phyloP scores from a whole-genome alignment of 2,888 invertebrate species.

The Lottia gigantea region DNA sequence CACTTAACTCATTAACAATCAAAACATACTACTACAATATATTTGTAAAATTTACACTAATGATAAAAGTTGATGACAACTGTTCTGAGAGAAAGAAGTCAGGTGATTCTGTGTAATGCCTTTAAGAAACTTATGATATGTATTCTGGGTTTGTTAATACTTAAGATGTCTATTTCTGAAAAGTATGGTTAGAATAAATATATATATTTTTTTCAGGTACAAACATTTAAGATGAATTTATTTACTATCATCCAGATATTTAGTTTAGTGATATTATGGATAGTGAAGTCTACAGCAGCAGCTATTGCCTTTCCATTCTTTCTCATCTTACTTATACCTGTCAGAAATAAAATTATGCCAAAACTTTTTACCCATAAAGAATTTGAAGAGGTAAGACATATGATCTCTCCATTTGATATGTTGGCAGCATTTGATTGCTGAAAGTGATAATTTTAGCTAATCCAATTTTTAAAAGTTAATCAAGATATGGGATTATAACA shows the following conservation, averaged over 20 bases:
- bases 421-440: no score
- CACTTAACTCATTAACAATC: no score
- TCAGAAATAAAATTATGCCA: slow-evolving; percentile 78
- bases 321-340: slow-evolving; percentile 85
- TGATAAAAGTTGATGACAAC: neutral
- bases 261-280: slow-evolving; percentile 83
- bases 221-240: slow-evolving; percentile 90
- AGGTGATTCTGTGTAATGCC: neutral
- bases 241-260: slow-evolving; percentile 87
- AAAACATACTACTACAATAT: neutral
- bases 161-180: no score
- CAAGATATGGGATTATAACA: no score
- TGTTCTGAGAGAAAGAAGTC: neutral
- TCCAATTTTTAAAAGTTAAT: no score
- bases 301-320: slow-evolving; percentile 95
- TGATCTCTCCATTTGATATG: no score
- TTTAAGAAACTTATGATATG: slow-evolving; percentile 10
- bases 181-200: neutral
- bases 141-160: no score
- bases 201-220: slow-evolving; percentile 74
- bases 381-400: slow-evolving; percentile 80
- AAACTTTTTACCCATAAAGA: slow-evolving; percentile 84
- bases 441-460: no score
- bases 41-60: neutral
- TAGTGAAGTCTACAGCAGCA: slow-evolving; percentile 88